Percentiles rank a stretch among this genome's conserved stretches.
Conservation (phyloP, 2,797 vertebrate genomes). For the Sebastes iracundus region DNA sequence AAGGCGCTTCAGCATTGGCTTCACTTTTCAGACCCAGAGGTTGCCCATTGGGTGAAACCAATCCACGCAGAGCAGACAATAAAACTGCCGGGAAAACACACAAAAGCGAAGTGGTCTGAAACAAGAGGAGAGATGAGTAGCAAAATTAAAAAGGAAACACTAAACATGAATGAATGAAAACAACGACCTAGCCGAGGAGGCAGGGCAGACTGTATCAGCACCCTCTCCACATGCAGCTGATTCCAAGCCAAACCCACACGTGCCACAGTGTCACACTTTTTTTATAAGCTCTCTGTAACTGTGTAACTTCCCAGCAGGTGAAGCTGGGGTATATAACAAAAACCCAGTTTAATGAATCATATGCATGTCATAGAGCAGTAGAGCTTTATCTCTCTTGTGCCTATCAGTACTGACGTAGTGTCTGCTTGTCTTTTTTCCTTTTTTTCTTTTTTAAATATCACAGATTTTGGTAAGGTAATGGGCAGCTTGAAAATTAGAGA, state of each 20-base stretch:
- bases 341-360: neutral
- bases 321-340: neutral
- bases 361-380: neutral
- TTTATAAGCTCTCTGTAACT: neutral
- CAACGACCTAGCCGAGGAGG: neutral
- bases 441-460: neutral
- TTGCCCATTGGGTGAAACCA: neutral
- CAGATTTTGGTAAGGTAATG: neutral
- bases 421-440: neutral
- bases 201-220: neutral
- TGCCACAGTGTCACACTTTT: neutral
- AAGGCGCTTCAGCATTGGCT: too few relatives aligned
- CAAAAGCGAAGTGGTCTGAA: neutral
- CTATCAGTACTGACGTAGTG: neutral
- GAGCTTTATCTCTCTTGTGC: neutral
- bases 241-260: neutral
- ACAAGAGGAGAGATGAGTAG: neutral
- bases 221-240: neutral
- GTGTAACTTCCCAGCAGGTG: constrained; percentile 11
- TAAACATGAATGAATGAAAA: neutral
- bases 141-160: neutral
- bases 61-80: neutral
- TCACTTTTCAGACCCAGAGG: too few relatives aligned
- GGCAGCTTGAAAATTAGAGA: constrained; percentile 61
- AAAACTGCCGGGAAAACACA: neutral